Conservation (phyloP, 2,888 invertebrate species). For the Drosophila helvetica region DNA sequence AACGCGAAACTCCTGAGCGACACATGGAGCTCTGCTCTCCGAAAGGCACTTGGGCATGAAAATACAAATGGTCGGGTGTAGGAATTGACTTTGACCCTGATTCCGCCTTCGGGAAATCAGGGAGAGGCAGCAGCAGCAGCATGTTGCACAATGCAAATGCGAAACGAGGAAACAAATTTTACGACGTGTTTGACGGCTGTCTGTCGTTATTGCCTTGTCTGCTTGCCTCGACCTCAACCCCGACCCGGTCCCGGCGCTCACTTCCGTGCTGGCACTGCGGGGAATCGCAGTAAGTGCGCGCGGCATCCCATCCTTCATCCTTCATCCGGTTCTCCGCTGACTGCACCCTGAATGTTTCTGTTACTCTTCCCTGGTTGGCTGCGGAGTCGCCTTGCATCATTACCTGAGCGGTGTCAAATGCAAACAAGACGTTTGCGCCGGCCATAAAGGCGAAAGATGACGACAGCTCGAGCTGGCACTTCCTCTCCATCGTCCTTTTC, state of each 20-base stretch:
- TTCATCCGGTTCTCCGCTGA: slow-evolving; percentile 12
- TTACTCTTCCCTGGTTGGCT: slow-evolving; percentile 58
- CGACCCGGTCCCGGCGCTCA: slow-evolving; percentile 46
- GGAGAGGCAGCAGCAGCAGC: slow-evolving; percentile 8
- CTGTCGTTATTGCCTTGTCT: slow-evolving; percentile 41
- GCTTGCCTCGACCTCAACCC: slow-evolving; percentile 17
- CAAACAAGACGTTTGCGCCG: slow-evolving; percentile 76
- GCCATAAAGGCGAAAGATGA: slow-evolving; percentile 69
- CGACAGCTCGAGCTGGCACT: slow-evolving; percentile 29
- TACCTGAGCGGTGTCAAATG: slow-evolving; percentile 75
- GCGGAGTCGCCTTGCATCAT: slow-evolving; percentile 66
- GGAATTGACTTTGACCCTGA: slow-evolving; percentile 74
- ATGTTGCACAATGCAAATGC: slow-evolving; percentile 70
- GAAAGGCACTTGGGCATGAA: slow-evolving; percentile 53
- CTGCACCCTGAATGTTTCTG: slow-evolving; percentile 7
- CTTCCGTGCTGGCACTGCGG: slow-evolving; percentile 61
- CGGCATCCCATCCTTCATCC: slow-evolving; percentile 25
- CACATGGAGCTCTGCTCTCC: slow-evolving; percentile 22
- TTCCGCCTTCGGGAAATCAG: slow-evolving; percentile 34
- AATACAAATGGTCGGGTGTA: slow-evolving; percentile 57
- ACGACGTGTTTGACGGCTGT: slow-evolving; percentile 82
- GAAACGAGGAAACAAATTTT: slow-evolving; percentile 76
- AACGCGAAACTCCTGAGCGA: slow-evolving; percentile 41
- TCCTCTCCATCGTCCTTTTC: slow-evolving; percentile 5
- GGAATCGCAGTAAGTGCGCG: slow-evolving; percentile 25